These are phyloP conservation scores for Harpagoxenus sublaevis DNA, from an alignment of 2,888 invertebrate genomes.

Conservation along the genomic window DNA sequence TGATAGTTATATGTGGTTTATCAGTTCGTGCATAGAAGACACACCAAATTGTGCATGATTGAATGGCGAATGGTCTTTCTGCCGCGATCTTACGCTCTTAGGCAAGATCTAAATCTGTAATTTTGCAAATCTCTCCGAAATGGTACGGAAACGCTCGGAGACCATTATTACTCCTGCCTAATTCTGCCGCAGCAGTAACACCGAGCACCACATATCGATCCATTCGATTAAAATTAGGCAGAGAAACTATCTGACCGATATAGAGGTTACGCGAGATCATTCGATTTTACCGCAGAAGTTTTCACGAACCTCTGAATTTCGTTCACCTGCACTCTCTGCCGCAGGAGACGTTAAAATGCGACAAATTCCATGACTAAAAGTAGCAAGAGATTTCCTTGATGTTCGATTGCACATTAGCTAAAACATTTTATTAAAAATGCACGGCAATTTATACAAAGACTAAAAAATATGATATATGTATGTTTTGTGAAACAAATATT, in stretches of 20 bases:
- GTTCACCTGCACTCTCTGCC: not conserved
- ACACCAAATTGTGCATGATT: not conserved
- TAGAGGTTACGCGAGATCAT: constrained; percentile 23
- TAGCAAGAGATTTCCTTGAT: not conserved
- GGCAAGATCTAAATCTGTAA: constrained; percentile 31
- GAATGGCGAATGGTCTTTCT: not conserved
- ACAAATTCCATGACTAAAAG: not conserved
- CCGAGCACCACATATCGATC: constrained; percentile 38
- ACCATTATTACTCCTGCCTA: constrained; percentile 55
- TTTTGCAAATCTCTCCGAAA: constrained; percentile 38
- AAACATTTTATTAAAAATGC: not conserved
- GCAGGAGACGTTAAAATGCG: not conserved
- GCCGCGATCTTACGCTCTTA: not conserved
- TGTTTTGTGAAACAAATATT: not conserved
- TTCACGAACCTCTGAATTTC: constrained; percentile 30
- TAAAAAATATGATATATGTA: not conserved
- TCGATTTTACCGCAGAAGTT: constrained; percentile 38
- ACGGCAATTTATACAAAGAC: not conserved
- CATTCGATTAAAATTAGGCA: constrained; percentile 52
- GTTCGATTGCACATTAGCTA: not conserved
- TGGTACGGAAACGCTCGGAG: constrained; percentile 5
- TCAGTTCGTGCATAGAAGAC: not conserved
- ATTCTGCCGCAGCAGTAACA: constrained; percentile 41
- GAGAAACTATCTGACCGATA: constrained; percentile 52
- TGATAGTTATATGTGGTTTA: not conserved